These are phyloP conservation scores for Rhyacophila brunnea DNA, from an alignment of 1,140 invertebrate species.

Conservation along the genomic window DNA sequence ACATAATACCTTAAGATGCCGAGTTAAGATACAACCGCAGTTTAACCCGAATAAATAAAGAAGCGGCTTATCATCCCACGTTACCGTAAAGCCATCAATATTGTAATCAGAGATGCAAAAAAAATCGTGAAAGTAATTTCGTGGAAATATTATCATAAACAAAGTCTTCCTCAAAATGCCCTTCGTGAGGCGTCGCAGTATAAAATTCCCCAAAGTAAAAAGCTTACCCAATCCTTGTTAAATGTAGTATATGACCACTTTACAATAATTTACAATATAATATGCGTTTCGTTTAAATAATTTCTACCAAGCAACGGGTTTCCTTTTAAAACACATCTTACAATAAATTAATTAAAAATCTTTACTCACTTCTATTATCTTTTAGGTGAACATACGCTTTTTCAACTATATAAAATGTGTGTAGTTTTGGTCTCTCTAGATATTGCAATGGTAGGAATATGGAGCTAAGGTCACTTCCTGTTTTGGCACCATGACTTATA, in stretches of 20 bases:
- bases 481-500: no score
- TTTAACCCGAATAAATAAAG: constrained; percentile 26
- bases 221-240: not conserved
- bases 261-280: not conserved
- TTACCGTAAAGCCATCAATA: constrained; percentile 24
- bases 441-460: no score
- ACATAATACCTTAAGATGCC: constrained; percentile 7
- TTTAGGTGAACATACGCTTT: no score
- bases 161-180: constrained; percentile 2
- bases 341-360: no score
- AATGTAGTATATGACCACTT: not conserved
- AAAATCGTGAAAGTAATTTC: constrained; percentile 26
- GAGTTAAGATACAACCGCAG: constrained; percentile 15
- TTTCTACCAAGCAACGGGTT: no score
- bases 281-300: no score
- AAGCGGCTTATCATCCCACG: constrained; percentile 24
- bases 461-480: no score
- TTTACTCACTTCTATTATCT: no score
- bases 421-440: no score
- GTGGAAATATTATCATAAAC: constrained; percentile 19
- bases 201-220: not conserved
- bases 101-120: constrained; percentile 12
- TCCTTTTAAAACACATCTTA: no score
- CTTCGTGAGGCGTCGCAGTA: not conserved
- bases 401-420: no score